Evolutionary conservation across 2,888 invertebrate genomes (phyloP).

Genomic region (Apoderus coryli): DNA sequence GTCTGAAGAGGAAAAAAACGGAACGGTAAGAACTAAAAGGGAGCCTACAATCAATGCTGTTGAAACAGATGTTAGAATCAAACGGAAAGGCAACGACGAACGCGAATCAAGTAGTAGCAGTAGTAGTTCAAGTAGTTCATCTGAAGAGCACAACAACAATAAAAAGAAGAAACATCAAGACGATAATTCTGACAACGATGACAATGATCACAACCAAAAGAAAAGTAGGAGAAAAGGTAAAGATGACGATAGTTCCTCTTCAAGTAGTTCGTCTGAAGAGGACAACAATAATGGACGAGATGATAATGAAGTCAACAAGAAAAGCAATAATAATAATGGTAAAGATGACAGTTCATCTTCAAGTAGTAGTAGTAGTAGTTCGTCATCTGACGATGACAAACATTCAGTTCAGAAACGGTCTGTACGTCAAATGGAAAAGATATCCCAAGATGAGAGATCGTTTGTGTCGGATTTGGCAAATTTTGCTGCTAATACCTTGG

Average conservation of each 20-base stretch:
- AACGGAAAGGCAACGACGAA: slow-evolving; percentile 3
- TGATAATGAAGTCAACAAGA: slow-evolving; percentile 2
- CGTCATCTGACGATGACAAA: slow-evolving; percentile 5
- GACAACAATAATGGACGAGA: slow-evolving; percentile 9
- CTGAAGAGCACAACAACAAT: slow-evolving; percentile 3
- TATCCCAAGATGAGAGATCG: slow-evolving; percentile 22
- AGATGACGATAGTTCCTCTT: slow-evolving; percentile 10
- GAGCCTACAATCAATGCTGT: too few species aligned
- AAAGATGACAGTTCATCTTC: slow-evolving; percentile 7
- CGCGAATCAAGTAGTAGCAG: slow-evolving; percentile 6
- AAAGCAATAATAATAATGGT: slow-evolving; percentile 9
- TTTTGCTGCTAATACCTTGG: slow-evolving; percentile 34
- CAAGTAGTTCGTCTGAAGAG: too few species aligned
- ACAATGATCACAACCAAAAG: slow-evolving; percentile 9
- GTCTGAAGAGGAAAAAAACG: too few species aligned
- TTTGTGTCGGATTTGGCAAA: slow-evolving; percentile 29
- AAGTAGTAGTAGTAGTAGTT: slow-evolving; percentile 7
- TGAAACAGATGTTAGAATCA: slow-evolving; percentile 4
- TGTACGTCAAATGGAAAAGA: slow-evolving; percentile 20
- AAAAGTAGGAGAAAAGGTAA: slow-evolving; percentile 9
- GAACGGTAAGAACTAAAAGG: too few species aligned
- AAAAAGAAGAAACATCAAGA: slow-evolving; percentile 6
- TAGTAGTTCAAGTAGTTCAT: too few species aligned
- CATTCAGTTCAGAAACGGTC: slow-evolving; percentile 15
- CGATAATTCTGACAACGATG: slow-evolving; percentile 7